A percentile compares a stretch with the other conserved stretches of the same genome.
These are phyloP conservation scores for Macrobrachium nipponense DNA, from an alignment of 1,140 invertebrate genomes.

Conservation along the genomic window DNA sequence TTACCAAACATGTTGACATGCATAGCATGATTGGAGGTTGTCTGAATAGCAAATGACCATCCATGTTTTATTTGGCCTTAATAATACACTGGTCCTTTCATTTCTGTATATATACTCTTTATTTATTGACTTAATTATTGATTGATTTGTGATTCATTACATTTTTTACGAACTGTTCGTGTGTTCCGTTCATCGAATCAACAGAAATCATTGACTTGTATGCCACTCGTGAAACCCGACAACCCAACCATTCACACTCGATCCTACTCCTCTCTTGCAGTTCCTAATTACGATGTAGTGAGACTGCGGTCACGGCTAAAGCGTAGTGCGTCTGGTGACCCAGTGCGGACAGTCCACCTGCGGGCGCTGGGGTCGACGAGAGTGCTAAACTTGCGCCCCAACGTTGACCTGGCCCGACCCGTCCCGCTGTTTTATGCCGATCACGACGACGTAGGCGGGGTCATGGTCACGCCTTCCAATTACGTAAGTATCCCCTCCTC, in stretches of 20 bases:
- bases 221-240: background rate
- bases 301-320: constrained; percentile 38
- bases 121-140: too few relatives aligned
- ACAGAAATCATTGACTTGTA: background rate
- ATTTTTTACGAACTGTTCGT: too few relatives aligned
- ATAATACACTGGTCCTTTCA: too few relatives aligned
- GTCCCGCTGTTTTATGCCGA: constrained; percentile 51
- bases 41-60: too few relatives aligned
- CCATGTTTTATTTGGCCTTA: too few relatives aligned
- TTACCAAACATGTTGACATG: too few relatives aligned
- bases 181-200: too few relatives aligned
- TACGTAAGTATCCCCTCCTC: constrained; percentile 31
- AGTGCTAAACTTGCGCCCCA: constrained; percentile 37
- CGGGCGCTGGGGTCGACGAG: constrained; percentile 28
- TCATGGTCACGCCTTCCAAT: constrained; percentile 33
- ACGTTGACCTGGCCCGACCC: constrained; percentile 25
- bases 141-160: too few relatives aligned
- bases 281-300: constrained; percentile 37
- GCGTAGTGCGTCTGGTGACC: constrained; percentile 30
- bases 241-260: background rate
- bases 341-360: constrained; percentile 38
- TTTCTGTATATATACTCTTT: too few relatives aligned
- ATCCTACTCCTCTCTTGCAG: constrained; percentile 8
- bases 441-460: constrained; percentile 37
- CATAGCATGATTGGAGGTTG: too few relatives aligned